These are phyloP conservation scores for Neuroterus valhalla DNA, from an alignment of 1,140 invertebrate species.

Conservation along the genomic window DNA sequence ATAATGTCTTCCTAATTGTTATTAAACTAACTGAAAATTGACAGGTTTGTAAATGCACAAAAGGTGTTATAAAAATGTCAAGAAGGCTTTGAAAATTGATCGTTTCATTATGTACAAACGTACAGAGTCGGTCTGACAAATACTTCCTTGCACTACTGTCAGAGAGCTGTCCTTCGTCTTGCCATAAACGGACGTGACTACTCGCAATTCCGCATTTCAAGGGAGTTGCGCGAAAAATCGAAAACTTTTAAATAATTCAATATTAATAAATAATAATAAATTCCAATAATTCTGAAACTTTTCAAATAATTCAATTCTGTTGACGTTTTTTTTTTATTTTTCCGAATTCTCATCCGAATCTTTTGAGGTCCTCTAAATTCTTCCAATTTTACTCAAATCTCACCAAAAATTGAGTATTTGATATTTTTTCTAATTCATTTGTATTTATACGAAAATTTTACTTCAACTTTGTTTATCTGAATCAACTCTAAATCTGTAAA, in stretches of 20 bases:
- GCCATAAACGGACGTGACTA: slow-evolving; percentile 20
- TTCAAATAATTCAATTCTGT: too few species aligned
- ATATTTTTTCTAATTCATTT: too few species aligned
- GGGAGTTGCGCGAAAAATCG: background rate
- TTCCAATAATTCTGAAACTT: too few species aligned
- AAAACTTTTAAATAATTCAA: slow-evolving; percentile 4
- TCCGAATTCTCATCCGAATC: too few species aligned
- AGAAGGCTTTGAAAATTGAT: slow-evolving; percentile 5
- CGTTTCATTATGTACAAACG: slow-evolving; percentile 14
- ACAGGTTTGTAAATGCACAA: background rate
- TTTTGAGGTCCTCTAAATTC: too few species aligned
- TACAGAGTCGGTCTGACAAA: background rate
- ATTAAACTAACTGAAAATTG: background rate
- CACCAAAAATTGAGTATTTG: too few species aligned
- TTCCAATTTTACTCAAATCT: too few species aligned
- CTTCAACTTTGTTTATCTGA: too few species aligned
- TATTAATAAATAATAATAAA: too few species aligned
- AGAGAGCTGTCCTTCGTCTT: slow-evolving; percentile 19
- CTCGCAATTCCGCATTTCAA: background rate
- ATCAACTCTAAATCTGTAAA: too few species aligned
- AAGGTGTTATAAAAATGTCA: slow-evolving; percentile 21
- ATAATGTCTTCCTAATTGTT: background rate
- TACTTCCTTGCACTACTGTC: slow-evolving; percentile 17
- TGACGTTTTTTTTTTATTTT: too few species aligned
- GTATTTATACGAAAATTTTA: too few species aligned